phyloP scores from a whole-genome alignment of 1,140 invertebrate genomes.

The Diachasmimorpha longicaudata region DNA sequence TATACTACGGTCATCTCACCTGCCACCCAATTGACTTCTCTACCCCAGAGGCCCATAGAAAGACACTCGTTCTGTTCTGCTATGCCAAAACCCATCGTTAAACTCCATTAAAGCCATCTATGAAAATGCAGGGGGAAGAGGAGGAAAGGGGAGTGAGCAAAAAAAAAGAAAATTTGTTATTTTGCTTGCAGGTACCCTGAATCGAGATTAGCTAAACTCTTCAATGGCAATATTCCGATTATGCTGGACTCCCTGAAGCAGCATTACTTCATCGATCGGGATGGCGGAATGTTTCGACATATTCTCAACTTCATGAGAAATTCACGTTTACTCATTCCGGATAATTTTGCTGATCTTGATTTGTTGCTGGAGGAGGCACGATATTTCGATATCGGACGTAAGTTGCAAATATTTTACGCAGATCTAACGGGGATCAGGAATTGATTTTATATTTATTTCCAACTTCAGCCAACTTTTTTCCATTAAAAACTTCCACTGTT shows the following conservation, averaged over 20 bases:
- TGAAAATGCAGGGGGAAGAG: not conserved
- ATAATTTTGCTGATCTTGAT: slow-evolving; percentile 86
- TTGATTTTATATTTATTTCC: too few species aligned
- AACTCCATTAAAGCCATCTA: not conserved
- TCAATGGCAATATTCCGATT: slow-evolving; percentile 96
- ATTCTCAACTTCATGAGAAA: slow-evolving; percentile 96
- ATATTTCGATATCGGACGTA: slow-evolving; percentile 91
- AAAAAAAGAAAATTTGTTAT: slow-evolving; percentile 18
- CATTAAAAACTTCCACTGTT: too few species aligned
- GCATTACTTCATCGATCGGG: slow-evolving; percentile 97
- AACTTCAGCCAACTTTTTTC: too few species aligned
- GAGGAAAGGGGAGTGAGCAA: not conserved
- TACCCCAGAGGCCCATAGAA: not conserved
- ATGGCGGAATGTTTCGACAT: slow-evolving; percentile 94
- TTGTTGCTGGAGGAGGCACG: slow-evolving; percentile 90
- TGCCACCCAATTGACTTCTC: slow-evolving; percentile 34
- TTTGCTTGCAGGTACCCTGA: slow-evolving; percentile 82
- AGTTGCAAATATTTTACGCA: slow-evolving; percentile 54
- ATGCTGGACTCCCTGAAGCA: slow-evolving; percentile 96
- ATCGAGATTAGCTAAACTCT: slow-evolving; percentile 89
- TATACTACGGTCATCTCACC: slow-evolving; percentile 41
- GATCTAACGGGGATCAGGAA: not conserved
- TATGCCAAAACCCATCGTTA: not conserved
- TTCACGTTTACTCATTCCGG: slow-evolving; percentile 83
- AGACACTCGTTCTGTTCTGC: not conserved